Percentiles rank a stretch among this genome's conserved stretches.
phyloP scores from a whole-genome alignment of 2,797 vertebrate genomes.

The Trematomus bernacchii region DNA sequence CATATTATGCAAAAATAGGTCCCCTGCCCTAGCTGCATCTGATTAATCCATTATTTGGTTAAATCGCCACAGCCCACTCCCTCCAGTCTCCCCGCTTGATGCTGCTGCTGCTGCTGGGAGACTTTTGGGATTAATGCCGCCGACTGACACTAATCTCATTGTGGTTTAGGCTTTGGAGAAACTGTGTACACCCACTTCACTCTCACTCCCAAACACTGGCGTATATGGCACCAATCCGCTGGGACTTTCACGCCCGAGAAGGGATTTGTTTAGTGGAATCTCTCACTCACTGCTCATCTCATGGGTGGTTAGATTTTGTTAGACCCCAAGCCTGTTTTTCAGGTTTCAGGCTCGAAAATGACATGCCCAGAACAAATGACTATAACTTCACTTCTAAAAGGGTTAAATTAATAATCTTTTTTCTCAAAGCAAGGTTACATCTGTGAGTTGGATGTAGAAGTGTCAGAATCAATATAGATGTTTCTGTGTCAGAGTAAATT shows the following conservation, averaged over 20 bases:
- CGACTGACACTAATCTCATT: slow-evolving; percentile 87
- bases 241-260: slow-evolving; percentile 51
- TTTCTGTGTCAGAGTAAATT: too few species aligned
- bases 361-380: too few species aligned
- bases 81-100: slow-evolving; percentile 53
- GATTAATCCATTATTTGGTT: slow-evolving; percentile 79
- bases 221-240: slow-evolving; percentile 69
- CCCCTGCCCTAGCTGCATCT: slow-evolving; percentile 52
- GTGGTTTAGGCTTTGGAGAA: slow-evolving; percentile 82
- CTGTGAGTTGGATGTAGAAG: too few species aligned
- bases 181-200: slow-evolving; percentile 75
- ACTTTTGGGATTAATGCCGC: slow-evolving; percentile 83
- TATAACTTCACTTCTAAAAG: too few species aligned
- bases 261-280: slow-evolving; percentile 60
- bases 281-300: slow-evolving; percentile 53
- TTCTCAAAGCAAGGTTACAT: too few species aligned
- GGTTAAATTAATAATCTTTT: too few species aligned
- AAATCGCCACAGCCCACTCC: slow-evolving; percentile 65
- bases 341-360: too few species aligned
- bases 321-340: too few species aligned
- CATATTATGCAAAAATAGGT: slow-evolving; percentile 49
- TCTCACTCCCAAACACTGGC: slow-evolving; percentile 72
- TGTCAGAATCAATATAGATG: too few species aligned
- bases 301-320: slow-evolving; percentile 44
- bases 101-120: slow-evolving; percentile 60